phyloP scores from a whole-genome alignment of 2,797 vertebrate species.

The Pangasius macronema region DNA sequence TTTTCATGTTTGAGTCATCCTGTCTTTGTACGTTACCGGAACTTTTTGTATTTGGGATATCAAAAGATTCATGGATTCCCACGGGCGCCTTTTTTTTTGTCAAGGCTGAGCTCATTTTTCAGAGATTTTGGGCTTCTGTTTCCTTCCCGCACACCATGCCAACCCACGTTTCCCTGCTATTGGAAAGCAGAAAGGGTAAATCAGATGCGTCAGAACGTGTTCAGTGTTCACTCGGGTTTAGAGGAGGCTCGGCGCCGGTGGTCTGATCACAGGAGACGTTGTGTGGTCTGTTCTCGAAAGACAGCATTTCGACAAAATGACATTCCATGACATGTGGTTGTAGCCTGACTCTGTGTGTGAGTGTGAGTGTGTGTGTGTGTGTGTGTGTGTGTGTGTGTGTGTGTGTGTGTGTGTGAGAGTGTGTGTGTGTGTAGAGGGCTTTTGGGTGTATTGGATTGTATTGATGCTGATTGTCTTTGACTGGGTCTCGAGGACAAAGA shows the following conservation, averaged over 20 bases:
- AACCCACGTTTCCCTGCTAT: not conserved
- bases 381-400: constrained; percentile 18
- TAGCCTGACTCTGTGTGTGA: not conserved
- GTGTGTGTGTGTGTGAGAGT: constrained; percentile 33
- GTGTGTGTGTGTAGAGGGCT: constrained; percentile 28
- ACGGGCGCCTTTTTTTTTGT: constrained; percentile 2
- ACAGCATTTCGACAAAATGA: constrained; percentile 42
- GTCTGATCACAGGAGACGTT: constrained; percentile 55
- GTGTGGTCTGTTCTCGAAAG: constrained; percentile 30
- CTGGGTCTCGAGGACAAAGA: constrained; percentile 49
- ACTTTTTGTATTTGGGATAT: constrained; percentile 12
- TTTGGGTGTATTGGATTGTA: constrained; percentile 49
- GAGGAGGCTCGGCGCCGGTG: constrained; percentile 46
- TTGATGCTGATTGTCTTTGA: constrained; percentile 62
- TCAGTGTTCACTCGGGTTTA: constrained; percentile 29
- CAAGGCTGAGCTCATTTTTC: constrained; percentile 13
- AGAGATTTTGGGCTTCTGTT: constrained; percentile 20
- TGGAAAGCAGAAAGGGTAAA: constrained; percentile 53
- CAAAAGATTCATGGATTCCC: constrained; percentile 12
- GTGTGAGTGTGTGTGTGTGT: not conserved
- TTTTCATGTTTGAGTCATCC: constrained; percentile 26
- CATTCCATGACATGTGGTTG: constrained; percentile 39
- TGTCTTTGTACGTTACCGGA: constrained; percentile 19
- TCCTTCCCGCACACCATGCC: not conserved
- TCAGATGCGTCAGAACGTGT: constrained; percentile 57